Evolutionary conservation across 2,888 invertebrate species (phyloP), one percentile per base, ranked within the genome.

Genomic region (Lottia gigantea): DNA sequence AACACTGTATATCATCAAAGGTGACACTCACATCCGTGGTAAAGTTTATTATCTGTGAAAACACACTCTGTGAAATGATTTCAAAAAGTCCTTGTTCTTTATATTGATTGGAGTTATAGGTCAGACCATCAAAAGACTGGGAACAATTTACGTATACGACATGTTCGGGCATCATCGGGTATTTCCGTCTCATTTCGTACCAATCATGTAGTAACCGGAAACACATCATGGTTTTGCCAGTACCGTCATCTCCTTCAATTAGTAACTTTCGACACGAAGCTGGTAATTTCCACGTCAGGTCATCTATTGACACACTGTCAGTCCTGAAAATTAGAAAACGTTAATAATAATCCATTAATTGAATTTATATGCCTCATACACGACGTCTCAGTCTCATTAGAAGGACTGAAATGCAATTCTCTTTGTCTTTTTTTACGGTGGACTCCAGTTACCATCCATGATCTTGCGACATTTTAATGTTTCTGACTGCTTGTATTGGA

Each of bases 171-270:
- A 70, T 70, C 49, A 68, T 65, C 7, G 63, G 64, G 66, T 70
- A 70, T 25, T 70, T 70, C 46, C 70, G 70, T 70, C 71, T 72
- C 25, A 71, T 70, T n/a, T 74, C 70, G 47, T 74, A 76, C 77
- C 77, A 77, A 19, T 71, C 72, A 25, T 76, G 77, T 4, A 77
- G 66, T 0, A 77, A 72, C 15, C 71, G 49, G 25, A 76, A 74
- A 61, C 77, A 77, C 19, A 77, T 71, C 49, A 74, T 74, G 4
- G 77, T 76, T 55, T 77, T 77, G 1, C 77, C 77, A 7, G 73
- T 74, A 15, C 77, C 77, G 15, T 76, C 71, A n/a, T 77, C 77
- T 15, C 77, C 77, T 62, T 77, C 77, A 15, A 77, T 66, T 4
- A 73, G 66, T 23, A 77, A 70, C 4, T 74, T 64, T 7, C 74